phyloP scores from a whole-genome alignment of 2,888 invertebrate genomes.

The Mesopsocus fuscifrons region DNA sequence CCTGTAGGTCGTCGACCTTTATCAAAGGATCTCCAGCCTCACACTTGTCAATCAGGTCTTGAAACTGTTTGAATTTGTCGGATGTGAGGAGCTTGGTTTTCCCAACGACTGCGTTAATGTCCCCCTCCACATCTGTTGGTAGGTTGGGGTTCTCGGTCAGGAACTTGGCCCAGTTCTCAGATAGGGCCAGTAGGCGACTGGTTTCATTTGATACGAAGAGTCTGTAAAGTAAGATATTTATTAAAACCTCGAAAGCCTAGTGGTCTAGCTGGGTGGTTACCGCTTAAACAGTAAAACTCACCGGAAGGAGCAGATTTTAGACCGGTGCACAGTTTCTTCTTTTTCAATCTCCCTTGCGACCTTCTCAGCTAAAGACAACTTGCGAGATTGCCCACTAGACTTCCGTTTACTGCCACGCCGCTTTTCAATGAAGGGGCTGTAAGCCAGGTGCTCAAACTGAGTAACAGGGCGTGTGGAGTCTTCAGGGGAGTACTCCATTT shows the following conservation, averaged over 20 bases:
- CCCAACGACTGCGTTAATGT: conserved; percentile 51
- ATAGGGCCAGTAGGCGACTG: conserved; percentile 30
- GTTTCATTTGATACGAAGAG: conserved; percentile 29
- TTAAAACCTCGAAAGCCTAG: too few relatives aligned
- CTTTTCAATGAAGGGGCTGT: neutral
- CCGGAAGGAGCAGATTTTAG: neutral
- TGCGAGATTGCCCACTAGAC: neutral
- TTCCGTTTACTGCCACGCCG: neutral
- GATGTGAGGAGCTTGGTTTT: conserved; percentile 55
- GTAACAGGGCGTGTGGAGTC: neutral
- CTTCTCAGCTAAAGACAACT: neutral
- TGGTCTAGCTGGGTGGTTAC: neutral
- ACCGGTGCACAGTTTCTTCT: neutral
- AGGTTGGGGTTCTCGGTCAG: conserved; percentile 10
- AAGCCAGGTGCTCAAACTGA: neutral
- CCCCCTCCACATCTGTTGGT: conserved; percentile 33
- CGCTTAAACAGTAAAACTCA: neutral
- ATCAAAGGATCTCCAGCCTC: conserved; percentile 21
- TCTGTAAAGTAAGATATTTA: neutral
- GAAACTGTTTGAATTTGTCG: conserved; percentile 63
- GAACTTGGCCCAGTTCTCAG: conserved; percentile 29
- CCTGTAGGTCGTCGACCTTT: conserved; percentile 1
- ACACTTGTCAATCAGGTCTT: conserved; percentile 29
- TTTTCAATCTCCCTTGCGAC: neutral
- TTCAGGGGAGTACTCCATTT: too few relatives aligned